phyloP scores from a whole-genome alignment of 2,797 vertebrate species.

The Eidolon dupreanum region DNA sequence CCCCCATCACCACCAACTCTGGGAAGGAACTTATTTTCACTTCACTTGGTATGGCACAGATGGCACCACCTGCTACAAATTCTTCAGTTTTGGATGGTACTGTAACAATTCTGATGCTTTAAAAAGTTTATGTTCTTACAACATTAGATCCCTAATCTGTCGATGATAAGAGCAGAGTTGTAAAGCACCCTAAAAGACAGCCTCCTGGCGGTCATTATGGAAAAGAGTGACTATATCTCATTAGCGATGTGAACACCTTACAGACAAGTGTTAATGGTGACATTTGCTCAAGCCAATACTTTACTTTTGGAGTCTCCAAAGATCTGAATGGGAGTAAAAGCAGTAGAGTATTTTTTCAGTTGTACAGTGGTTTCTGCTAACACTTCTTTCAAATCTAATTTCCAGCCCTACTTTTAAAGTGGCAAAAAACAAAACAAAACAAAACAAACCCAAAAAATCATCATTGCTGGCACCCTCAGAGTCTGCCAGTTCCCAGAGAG shows the following conservation, averaged over 20 bases:
- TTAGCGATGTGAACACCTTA: background rate
- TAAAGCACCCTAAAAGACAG: background rate
- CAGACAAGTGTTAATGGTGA: background rate
- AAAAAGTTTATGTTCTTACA: constrained; percentile 49
- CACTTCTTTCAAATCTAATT: constrained; percentile 39
- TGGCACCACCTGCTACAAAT: constrained; percentile 73
- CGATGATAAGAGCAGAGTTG: background rate
- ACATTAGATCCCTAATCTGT: background rate
- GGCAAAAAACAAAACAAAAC: too few relatives aligned
- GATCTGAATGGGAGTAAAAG: background rate
- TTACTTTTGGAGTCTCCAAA: background rate
- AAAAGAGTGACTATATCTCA: background rate
- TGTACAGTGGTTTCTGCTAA: background rate
- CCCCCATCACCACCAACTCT: background rate
- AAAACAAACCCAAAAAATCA: background rate
- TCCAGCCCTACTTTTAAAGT: background rate
- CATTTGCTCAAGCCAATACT: background rate
- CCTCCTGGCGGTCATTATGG: background rate
- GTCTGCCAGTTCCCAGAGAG: background rate
- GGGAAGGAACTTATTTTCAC: constrained; percentile 56
- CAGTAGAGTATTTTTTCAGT: background rate
- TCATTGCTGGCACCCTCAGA: background rate
- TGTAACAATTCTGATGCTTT: background rate
- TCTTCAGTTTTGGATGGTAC: constrained; percentile 48
- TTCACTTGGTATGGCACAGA: constrained; percentile 56